Conservation (phyloP, 2,888 invertebrate genomes). For the Branchipolynoe longqiensis region DNA sequence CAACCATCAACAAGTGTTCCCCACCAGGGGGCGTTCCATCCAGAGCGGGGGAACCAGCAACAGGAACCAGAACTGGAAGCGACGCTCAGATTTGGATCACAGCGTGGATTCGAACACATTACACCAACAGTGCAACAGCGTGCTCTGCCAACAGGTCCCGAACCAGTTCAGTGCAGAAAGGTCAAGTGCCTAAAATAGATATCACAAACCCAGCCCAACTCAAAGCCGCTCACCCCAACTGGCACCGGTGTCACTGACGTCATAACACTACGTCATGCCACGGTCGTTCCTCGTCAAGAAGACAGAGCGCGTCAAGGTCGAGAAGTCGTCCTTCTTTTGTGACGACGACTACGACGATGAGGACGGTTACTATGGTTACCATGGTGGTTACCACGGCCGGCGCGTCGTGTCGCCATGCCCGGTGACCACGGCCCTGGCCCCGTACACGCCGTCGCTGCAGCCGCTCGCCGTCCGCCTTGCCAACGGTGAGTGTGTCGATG, state of each 20-base stretch:
- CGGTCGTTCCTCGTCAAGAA: conserved; percentile 65
- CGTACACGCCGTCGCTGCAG: conserved; percentile 48
- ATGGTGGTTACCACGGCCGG: neutral
- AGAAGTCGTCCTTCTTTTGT: conserved; percentile 29
- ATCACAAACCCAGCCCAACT: no score
- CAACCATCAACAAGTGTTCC: no score
- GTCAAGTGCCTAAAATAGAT: no score
- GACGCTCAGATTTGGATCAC: no score
- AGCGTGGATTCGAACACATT: no score
- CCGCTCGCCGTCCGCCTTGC: conserved; percentile 37
- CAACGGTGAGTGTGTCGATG: conserved; percentile 12
- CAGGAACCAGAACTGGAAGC: no score
- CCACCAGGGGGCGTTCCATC: no score
- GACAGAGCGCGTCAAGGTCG: conserved; percentile 57
- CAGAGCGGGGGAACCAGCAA: no score
- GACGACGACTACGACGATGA: conserved; percentile 29
- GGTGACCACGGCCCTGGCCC: conserved; percentile 34
- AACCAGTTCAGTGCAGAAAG: no score
- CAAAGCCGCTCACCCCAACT: neutral
- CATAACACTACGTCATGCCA: conserved; percentile 54
- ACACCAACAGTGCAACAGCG: no score
- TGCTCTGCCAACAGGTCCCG: no score
- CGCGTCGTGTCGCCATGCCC: conserved; percentile 15
- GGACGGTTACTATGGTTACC: conserved; percentile 17
- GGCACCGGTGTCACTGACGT: neutral